Evolutionary conservation across 2,113 vertebrate species (phyloP), one percentile per base, ranked within the genome.

Genomic region (Meriones unguiculatus): DNA sequence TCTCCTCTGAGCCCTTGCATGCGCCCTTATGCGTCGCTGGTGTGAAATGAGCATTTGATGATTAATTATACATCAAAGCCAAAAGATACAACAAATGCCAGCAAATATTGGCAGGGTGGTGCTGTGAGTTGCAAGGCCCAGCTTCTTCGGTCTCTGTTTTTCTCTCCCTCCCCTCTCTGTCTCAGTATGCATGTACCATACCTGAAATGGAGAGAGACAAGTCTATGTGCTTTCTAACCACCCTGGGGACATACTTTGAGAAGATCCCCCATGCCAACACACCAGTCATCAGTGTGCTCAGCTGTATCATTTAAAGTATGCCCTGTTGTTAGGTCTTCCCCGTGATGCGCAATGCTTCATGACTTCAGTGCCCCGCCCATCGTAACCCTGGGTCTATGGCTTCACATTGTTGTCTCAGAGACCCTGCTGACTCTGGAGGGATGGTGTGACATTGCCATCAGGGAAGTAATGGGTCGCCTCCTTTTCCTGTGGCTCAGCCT

Each of bases 21-120:
- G 81, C 20, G 24, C 81, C 67, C 46, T 89, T 95, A 10, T 59
- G 62, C 18, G 0, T 4, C 14, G 18, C 46, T 22, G 15, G 41
- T 87, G 25, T 65, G 87, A 91, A 65, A 52, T 70, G 82, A 91
- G 70, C 82, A 80, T 80, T 78, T 67, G 54, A n/a, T 73, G 57
- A 35, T 85, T 13, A 50, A 81, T 57, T 86, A 17, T 75, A 41
- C 87, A 65, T 81, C 82, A 85, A 91, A 93, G 65, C 57, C 41
- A 75, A 64, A 46, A 82, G 87, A 52, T 41, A 46, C 32, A 46
- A 46, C 17, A 92, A 87, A 91, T 90, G 41, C 7, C 4, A 0
- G 65, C 28, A 52, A 50, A 30, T 76, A 57, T 41, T 75, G 64
- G 59, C 84, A 69, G 57, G 62, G 57, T 30, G 13, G 11, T 38